Conservation (phyloP, 2,888 invertebrate genomes). For the Liopterus haemorrhoidalis region DNA sequence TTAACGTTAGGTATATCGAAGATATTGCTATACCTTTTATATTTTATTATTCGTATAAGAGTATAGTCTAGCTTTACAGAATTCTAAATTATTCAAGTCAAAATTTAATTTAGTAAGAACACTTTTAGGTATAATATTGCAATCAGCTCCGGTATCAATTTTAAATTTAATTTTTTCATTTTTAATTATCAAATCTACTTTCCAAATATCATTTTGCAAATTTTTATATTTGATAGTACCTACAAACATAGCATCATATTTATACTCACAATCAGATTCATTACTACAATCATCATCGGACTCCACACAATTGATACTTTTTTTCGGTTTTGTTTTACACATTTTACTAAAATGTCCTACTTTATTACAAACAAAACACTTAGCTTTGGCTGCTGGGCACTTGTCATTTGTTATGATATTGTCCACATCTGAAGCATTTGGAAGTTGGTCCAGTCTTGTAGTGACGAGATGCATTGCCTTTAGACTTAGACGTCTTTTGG, state of each 20-base stretch:
- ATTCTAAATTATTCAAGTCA: neutral
- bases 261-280: too few species aligned
- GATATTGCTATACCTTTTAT: constrained; percentile 8
- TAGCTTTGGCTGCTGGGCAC: constrained; percentile 25
- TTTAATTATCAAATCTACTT: constrained; percentile 7
- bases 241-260: too few species aligned
- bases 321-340: constrained; percentile 14
- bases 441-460: too few species aligned
- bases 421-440: too few species aligned
- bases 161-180: constrained; percentile 15
- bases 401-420: constrained; percentile 7
- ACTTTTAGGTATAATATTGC: constrained; percentile 21
- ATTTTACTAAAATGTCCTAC: constrained; percentile 25
- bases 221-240: too few species aligned
- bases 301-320: too few species aligned
- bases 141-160: constrained; percentile 23
- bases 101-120: constrained; percentile 3
- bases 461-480: too few species aligned
- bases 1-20: constrained; percentile 29
- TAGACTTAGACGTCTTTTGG: too few species aligned
- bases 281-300: too few species aligned
- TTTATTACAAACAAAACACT: constrained; percentile 18
- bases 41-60: constrained; percentile 12
- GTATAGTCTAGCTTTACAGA: constrained; percentile 19
- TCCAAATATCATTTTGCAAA: too few species aligned